Evolutionary conservation across 2,113 vertebrate genomes (phyloP).

Genomic region (Rallus limicola): DNA sequence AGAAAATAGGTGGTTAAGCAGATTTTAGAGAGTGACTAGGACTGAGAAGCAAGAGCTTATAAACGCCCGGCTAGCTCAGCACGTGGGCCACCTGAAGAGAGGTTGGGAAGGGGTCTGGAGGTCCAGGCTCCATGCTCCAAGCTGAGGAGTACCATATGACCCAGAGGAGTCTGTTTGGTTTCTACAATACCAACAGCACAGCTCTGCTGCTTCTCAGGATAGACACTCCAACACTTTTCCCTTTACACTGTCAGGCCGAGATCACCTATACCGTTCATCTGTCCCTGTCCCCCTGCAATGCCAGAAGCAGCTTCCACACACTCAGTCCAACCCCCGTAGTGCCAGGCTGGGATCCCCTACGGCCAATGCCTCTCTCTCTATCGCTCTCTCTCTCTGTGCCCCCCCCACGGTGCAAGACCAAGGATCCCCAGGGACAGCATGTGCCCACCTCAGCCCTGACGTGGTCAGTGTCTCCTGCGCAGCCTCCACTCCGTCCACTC

Average conservation of each 20-base stretch:
- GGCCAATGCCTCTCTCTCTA: conserved; percentile 63
- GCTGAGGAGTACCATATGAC: not conserved
- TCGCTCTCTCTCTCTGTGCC: conserved; percentile 67
- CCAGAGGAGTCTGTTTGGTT: not conserved
- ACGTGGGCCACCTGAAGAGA: not conserved
- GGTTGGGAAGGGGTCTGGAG: not conserved
- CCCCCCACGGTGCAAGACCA: conserved; percentile 58
- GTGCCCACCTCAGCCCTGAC: conserved; percentile 66
- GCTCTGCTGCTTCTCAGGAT: not conserved
- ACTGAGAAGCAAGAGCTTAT: not conserved
- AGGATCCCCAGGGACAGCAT: conserved; percentile 47
- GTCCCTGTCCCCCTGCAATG: conserved; percentile 50
- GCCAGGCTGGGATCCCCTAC: conserved; percentile 29
- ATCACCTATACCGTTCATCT: not conserved
- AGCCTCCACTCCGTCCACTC: conserved; percentile 71
- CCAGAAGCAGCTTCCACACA: conserved; percentile 62
- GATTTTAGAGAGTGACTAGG: not conserved
- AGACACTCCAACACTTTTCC: not conserved
- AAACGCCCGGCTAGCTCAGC: not conserved
- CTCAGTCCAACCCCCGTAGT: conserved; percentile 38
- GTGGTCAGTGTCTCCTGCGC: conserved; percentile 63
- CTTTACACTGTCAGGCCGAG: not conserved
- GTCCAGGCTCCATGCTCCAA: not conserved
- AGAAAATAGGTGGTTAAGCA: not conserved
- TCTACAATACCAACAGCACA: not conserved